Conservation (phyloP, 1,140 invertebrate species). For the Cydia fagiglandana region DNA sequence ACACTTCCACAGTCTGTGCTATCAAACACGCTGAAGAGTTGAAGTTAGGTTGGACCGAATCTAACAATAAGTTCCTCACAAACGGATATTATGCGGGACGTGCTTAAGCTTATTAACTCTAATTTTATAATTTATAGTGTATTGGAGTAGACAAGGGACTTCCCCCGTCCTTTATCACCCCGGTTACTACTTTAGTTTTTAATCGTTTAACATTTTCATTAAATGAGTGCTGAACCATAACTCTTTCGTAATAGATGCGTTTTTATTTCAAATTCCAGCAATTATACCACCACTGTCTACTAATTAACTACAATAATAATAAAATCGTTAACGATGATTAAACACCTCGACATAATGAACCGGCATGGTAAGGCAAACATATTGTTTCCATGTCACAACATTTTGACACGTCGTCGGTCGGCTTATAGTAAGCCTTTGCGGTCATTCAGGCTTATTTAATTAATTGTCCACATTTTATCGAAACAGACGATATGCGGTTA, state of each 20-base stretch:
- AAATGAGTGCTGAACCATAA: background rate
- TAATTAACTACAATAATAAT: background rate
- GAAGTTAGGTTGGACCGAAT: too few relatives aligned
- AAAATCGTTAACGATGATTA: background rate
- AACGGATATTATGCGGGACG: slow-evolving; percentile 3
- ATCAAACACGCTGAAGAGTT: too few relatives aligned
- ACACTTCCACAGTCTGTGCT: too few relatives aligned
- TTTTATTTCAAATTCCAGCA: too few relatives aligned
- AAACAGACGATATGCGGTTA: background rate
- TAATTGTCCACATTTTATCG: background rate
- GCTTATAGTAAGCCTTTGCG: background rate
- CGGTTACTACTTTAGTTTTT: background rate
- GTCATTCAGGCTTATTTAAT: background rate
- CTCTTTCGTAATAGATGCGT: too few relatives aligned
- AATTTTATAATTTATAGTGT: background rate
- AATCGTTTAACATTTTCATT: background rate
- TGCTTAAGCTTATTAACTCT: background rate
- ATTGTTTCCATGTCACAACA: background rate
- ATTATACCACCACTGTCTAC: background rate
- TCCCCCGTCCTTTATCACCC: background rate
- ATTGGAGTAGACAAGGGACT: slow-evolving; percentile 1
- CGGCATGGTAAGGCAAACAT: background rate
- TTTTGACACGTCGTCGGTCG: background rate
- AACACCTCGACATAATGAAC: background rate
- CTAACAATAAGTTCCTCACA: too few relatives aligned